phyloP scores from a whole-genome alignment of 2,797 vertebrate genomes.

The Arvicola amphibius region DNA sequence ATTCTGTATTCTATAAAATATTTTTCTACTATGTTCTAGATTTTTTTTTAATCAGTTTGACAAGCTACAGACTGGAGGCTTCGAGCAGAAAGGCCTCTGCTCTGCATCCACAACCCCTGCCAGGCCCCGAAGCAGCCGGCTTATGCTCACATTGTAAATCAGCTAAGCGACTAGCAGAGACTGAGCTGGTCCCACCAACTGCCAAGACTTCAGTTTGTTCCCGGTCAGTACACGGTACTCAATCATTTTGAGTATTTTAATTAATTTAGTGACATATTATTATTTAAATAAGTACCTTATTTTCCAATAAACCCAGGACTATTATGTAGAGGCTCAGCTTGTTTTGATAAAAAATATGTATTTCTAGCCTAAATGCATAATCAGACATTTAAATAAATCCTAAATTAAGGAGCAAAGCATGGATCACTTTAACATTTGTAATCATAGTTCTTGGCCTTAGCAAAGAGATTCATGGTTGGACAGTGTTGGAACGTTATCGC shows the following conservation, averaged over 20 bases:
- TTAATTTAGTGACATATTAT: not conserved
- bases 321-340: not conserved
- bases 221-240: not conserved
- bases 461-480: not conserved
- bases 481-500: not conserved
- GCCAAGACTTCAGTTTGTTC: not conserved
- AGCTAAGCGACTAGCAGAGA: not conserved
- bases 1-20: not conserved
- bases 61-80: not conserved
- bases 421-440: not conserved
- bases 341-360: not conserved
- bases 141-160: not conserved
- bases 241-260: not conserved
- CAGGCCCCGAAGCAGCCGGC: not conserved
- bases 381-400: not conserved
- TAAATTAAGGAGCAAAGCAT: not conserved
- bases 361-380: slow-evolving; percentile 2
- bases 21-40: not conserved
- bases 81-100: too few relatives aligned
- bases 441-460: slow-evolving; percentile 10
- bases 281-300: not conserved
- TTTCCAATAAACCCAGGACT: not conserved
- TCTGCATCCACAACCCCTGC: too few relatives aligned
- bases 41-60: not conserved
- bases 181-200: not conserved